phyloP scores from a whole-genome alignment of 1,140 invertebrate species.

The Rhagoletis pomonella region DNA sequence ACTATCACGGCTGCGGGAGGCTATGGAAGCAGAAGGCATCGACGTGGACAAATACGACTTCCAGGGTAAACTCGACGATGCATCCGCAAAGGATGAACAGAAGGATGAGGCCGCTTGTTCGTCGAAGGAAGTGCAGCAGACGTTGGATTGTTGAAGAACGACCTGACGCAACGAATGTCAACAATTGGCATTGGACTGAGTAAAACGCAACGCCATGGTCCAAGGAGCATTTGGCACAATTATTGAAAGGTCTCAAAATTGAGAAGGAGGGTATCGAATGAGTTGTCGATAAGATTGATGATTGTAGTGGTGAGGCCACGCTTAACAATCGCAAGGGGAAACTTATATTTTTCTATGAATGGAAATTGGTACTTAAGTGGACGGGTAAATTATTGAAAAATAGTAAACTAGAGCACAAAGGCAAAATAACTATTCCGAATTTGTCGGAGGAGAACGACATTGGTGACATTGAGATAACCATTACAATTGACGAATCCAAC shows the following conservation, averaged over 20 bases:
- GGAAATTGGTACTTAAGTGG: conserved; percentile 95
- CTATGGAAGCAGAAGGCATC: too few relatives aligned
- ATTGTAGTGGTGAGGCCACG: conserved; percentile 95
- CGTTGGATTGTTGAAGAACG: conserved; percentile 99
- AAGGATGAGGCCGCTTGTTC: too few relatives aligned
- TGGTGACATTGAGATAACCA: conserved; percentile 91
- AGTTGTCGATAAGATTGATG: conserved; percentile 79
- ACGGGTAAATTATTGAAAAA: conserved; percentile 79
- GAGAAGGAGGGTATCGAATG: conserved; percentile 65
- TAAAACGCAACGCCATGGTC: conserved; percentile 99
- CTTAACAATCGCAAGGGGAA: conserved; percentile 99
- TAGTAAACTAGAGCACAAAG: conserved; percentile 79
- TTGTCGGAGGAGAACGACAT: conserved; percentile 98
- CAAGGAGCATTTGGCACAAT: conserved; percentile 89
- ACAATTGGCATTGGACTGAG: conserved; percentile 99
- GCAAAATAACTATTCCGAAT: conserved; percentile 95
- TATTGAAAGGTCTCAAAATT: conserved; percentile 82
- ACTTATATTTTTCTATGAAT: conserved; percentile 99
- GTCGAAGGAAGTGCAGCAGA: background rate
- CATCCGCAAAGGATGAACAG: too few relatives aligned
- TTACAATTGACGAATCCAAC: conserved; percentile 85
- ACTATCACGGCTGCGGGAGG: too few relatives aligned
- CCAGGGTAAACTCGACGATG: too few relatives aligned
- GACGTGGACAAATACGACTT: too few relatives aligned
- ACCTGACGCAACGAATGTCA: conserved; percentile 98